phyloP scores from a whole-genome alignment of 2,888 invertebrate species.

The Deroplatys truncata region DNA sequence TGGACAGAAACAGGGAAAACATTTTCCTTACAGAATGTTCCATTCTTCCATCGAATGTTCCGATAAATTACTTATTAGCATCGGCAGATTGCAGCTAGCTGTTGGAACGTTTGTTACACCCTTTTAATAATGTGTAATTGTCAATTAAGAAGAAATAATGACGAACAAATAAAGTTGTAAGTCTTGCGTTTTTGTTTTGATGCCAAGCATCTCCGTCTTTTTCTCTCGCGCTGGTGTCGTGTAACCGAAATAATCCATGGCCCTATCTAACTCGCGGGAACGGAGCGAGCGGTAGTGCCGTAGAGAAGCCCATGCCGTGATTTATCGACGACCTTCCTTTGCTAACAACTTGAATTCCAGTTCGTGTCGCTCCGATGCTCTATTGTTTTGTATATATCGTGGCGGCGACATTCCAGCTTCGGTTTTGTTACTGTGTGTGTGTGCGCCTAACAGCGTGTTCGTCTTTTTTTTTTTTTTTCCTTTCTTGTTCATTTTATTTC shows the following conservation, averaged over 20 bases:
- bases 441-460: neutral
- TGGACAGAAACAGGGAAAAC: neutral
- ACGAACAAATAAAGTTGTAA: neutral
- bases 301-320: neutral
- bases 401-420: neutral
- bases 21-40: neutral
- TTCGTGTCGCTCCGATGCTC: neutral
- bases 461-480: neutral
- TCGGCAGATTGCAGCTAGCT: neutral
- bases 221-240: neutral
- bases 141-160: neutral
- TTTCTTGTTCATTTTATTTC: neutral
- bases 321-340: slow-evolving; percentile 11
- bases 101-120: neutral
- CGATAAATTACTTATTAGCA: neutral
- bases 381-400: neutral
- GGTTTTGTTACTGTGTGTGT: neutral
- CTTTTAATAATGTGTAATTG: neutral
- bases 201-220: neutral
- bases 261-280: neutral
- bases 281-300: neutral
- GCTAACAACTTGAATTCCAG: slow-evolving; percentile 4
- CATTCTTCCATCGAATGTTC: neutral
- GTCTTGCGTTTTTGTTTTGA: neutral
- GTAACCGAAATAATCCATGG: neutral